Evolutionary conservation across 92 coral and sea anemone species (phyloP), one percentile per base, ranked within the genome.

Genomic region (Blastomussa wellsi): DNA sequence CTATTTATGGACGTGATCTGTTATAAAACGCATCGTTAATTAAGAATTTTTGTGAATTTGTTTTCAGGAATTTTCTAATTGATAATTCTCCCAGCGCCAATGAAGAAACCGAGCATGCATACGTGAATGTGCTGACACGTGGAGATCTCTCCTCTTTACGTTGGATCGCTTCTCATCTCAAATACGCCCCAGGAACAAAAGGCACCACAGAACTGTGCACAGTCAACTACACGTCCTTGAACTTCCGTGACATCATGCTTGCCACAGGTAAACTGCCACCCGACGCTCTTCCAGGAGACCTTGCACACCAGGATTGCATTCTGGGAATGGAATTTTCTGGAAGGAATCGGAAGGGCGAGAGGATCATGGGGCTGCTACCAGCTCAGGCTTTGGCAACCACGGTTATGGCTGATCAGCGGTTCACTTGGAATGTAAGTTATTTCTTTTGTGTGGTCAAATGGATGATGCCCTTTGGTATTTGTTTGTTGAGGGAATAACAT

Each of bases 291-390:
- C 97, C 97, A 16, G 97, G 97, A 5, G 94, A 93, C 82, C 76
- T 93, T 10, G 96, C 96, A 4, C 92, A 91, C 79, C 97, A 93
- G 87, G 97, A 93, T 84, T 91, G 97, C 76, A 93, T 93, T 69
- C 97, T 93, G 67, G 97, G 97, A 24, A 93, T 93, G 97, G 97
- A 93, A 51, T 93, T 93, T 88, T 93, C 97, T 79, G 97, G 97
- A 13, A 83, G 80, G 52, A 93, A 91, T 82, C 94, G 83, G 64
- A 83, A 83, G 48, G 91, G 91, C 15, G 78, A 93, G 79, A 93
- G 97, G 72, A 89, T 93, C 39, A 93, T 93, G 97, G 97, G 97
- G n/a, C 76, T 93, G 71, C 93, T 93, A 39, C 94, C 97, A 9
- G 97, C 97, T 6, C 97, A 93, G 68, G 97, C 97, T 38, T 65